Base-by-base conservation (phyloP, 2,797 vertebrate genomes). In the Acrossocheilus wenchowensis region DNA sequence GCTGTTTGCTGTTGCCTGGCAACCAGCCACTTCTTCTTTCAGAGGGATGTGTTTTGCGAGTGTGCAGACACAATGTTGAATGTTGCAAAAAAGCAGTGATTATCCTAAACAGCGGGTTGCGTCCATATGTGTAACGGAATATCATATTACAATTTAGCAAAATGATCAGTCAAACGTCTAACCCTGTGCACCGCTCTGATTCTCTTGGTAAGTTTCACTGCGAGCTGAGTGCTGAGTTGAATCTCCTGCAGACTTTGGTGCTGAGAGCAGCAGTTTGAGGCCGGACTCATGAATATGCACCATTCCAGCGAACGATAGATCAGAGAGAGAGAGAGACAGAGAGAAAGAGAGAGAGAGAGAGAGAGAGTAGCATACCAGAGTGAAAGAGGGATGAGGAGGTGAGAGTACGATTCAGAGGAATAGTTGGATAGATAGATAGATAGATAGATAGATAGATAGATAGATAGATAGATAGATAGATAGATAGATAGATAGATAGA, bases 1-100 rank as follows among this genome's bases (percentile, higher is more conserved):
- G 91, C 91, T 90, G 93, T 92, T 93, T 92, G 92, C 93, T 91
- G 95, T 95, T 95, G 94, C 95, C 91, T 95, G 95, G 95, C 95
- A 96, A 96, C 95, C 91, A 89, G 92, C 93, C 94, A 95, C 92
- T 86, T 91, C 92, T 94, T 93, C 91, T 89, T 92, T 92, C 89
- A 88, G 92, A 93, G 92, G 91, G 89, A 94, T 93, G 93, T 92
- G 92, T 93, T 86, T 80, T 86, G 90, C 91, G 88, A 92, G 90
- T 86, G 83, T 87, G 89, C 83, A 89, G 90, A 91, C 88, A 90
- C 89, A 91, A 89, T 78, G 81, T 52, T 85, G 88, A 87, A 86
- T 89, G 87, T 89, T 87, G 86, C 89, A 91, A 39, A 85, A 86
- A 85, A 78, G 74, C 81, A 84, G 75, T 73, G 68, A 52, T 83